A percentile compares a stretch with the other conserved stretches of the same genome.
Evolutionary conservation across 2,888 invertebrate species (phyloP).

Genomic region (Ceratothoa steindachneri): DNA sequence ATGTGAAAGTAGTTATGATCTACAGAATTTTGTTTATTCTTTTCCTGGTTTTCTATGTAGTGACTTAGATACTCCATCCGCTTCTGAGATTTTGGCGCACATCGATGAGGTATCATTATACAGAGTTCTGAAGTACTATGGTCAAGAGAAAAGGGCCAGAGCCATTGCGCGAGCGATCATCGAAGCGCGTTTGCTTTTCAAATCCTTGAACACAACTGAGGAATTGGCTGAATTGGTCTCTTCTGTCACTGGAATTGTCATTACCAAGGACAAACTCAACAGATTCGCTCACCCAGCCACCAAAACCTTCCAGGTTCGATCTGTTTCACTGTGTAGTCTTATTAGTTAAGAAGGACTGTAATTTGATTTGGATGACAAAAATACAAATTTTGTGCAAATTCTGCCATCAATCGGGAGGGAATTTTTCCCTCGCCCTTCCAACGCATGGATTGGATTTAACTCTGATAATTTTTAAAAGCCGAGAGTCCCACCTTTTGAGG

Average conservation of each 20-base stretch:
- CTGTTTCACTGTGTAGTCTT: not conserved
- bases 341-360: not conserved
- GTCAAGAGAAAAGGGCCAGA: slow-evolving; percentile 81
- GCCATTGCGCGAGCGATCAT: slow-evolving; percentile 82
- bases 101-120: slow-evolving; percentile 73
- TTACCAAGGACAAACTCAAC: slow-evolving; percentile 67
- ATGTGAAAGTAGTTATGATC: too few species aligned
- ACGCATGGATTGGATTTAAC: too few species aligned
- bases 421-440: too few species aligned
- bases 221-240: slow-evolving; percentile 24
- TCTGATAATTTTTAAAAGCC: too few species aligned
- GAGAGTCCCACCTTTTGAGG: too few species aligned
- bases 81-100: slow-evolving; percentile 77
- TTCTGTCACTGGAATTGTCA: slow-evolving; percentile 50
- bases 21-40: too few species aligned
- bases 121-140: slow-evolving; percentile 82
- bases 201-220: slow-evolving; percentile 18
- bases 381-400: too few species aligned
- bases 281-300: slow-evolving; percentile 77
- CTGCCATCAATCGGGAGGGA: too few species aligned
- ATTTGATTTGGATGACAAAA: too few species aligned
- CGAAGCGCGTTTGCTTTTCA: slow-evolving; percentile 68
- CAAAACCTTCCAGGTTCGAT: slow-evolving; percentile 65
- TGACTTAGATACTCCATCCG: slow-evolving; percentile 55
- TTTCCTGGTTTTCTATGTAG: not conserved